These are phyloP conservation scores for Calliopum simillimum DNA, from an alignment of 2,888 invertebrate species.

Conservation along the genomic window DNA sequence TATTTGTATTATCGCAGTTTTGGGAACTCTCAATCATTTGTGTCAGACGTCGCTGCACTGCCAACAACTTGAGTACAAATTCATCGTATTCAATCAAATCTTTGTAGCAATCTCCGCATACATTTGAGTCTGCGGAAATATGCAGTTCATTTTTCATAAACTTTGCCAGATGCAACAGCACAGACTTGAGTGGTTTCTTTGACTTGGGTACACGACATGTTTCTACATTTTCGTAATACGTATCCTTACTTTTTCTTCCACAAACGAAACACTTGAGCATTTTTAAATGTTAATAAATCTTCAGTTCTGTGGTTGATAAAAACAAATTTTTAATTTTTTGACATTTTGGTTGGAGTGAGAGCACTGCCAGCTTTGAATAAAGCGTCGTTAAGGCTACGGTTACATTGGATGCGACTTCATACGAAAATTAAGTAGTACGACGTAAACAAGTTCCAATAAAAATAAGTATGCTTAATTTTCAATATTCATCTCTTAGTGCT, in stretches of 20 bases:
- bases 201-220: constrained; percentile 56
- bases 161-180: constrained; percentile 59
- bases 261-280: constrained; percentile 55
- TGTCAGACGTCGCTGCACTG: constrained; percentile 58
- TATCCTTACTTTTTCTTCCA: constrained; percentile 50
- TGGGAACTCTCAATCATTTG: constrained; percentile 54
- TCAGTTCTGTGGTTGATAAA: too few relatives aligned
- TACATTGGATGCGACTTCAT: too few relatives aligned
- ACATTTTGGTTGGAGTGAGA: too few relatives aligned
- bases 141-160: constrained; percentile 57
- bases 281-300: too few relatives aligned
- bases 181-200: constrained; percentile 57
- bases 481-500: too few relatives aligned
- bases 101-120: constrained; percentile 56
- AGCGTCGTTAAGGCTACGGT: background rate
- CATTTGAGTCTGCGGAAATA: constrained; percentile 49
- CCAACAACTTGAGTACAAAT: constrained; percentile 61
- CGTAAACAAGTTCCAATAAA: constrained; percentile 36
- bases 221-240: constrained; percentile 48
- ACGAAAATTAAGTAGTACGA: too few relatives aligned
- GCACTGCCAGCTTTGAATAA: too few relatives aligned
- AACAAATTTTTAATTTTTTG: too few relatives aligned
- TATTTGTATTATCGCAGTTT: constrained; percentile 20
- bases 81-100: constrained; percentile 59
- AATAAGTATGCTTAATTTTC: too few relatives aligned